These are phyloP conservation scores for Spea multiplicata DNA, from an alignment of 2,113 vertebrate genomes.

Conservation along the genomic window DNA sequence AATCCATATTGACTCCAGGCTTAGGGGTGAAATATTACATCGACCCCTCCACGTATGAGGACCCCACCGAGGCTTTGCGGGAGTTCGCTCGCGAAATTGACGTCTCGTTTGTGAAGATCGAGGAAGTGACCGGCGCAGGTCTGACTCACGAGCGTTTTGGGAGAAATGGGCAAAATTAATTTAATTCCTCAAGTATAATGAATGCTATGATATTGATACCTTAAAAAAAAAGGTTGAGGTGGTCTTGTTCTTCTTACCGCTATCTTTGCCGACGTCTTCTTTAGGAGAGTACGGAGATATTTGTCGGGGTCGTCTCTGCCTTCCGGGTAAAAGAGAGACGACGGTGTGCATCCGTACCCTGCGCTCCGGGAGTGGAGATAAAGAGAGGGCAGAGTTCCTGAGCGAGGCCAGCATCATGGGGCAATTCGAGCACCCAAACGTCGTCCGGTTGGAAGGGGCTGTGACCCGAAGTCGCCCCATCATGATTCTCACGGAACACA, in stretches of 20 bases:
- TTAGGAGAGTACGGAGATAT: slow-evolving; percentile 92
- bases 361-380: slow-evolving; percentile 86
- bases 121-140: slow-evolving; percentile 93
- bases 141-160: background rate
- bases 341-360: slow-evolving; percentile 89
- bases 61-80: slow-evolving; percentile 88
- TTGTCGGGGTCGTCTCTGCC: slow-evolving; percentile 84
- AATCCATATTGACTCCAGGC: background rate
- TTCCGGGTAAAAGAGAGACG: slow-evolving; percentile 86
- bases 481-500: slow-evolving; percentile 74
- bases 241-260: background rate
- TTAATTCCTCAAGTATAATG: too few relatives aligned
- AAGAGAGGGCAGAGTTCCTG: slow-evolving; percentile 86
- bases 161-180: background rate
- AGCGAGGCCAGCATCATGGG: slow-evolving; percentile 93
- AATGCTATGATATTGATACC: too few relatives aligned
- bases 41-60: slow-evolving; percentile 93
- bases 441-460: slow-evolving; percentile 90
- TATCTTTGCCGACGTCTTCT: slow-evolving; percentile 53
- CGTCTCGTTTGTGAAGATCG: slow-evolving; percentile 87
- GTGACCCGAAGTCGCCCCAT: slow-evolving; percentile 79
- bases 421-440: slow-evolving; percentile 95
- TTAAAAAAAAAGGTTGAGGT: too few relatives aligned
- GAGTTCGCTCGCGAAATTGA: slow-evolving; percentile 93
- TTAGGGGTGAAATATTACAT: slow-evolving; percentile 67